A percentile compares a stretch with the other conserved stretches of the same genome.
Evolutionary conservation across 2,113 vertebrate genomes (phyloP).

Genomic region (Butastur rufipennis): DNA sequence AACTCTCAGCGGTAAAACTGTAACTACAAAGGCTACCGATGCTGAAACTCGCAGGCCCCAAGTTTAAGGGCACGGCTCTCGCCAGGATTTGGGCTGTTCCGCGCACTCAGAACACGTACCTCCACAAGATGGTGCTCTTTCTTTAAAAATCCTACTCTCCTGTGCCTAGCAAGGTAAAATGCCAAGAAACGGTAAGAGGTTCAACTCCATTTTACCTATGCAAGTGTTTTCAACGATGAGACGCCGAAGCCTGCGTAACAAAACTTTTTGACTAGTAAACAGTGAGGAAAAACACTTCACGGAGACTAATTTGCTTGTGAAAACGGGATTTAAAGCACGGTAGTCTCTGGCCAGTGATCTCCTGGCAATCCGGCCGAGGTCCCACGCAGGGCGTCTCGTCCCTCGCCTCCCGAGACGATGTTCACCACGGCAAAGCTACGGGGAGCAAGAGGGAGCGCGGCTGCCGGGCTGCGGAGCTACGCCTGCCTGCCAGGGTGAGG

Average conservation of each 20-base stretch:
- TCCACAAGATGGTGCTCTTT: constrained; percentile 72
- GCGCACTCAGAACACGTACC: background rate
- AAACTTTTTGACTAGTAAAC: background rate
- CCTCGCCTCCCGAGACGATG: background rate
- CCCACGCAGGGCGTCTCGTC: background rate
- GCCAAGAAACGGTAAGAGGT: background rate
- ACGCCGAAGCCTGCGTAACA: background rate
- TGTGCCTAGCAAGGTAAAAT: background rate
- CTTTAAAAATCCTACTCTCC: constrained; percentile 20
- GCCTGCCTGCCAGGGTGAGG: background rate
- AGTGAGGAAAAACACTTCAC: background rate
- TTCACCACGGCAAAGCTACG: background rate
- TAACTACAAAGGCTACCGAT: background rate
- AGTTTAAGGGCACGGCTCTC: fast-evolving
- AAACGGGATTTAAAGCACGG: background rate
- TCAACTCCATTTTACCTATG: background rate
- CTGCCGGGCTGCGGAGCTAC: fast-evolving
- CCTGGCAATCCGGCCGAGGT: background rate
- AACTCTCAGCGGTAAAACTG: background rate
- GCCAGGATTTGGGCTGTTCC: background rate
- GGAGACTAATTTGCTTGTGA: background rate
- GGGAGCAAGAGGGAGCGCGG: background rate
- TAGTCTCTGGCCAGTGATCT: background rate
- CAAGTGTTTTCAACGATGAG: background rate
- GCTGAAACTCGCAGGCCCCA: background rate